phyloP scores from a whole-genome alignment of 2,888 invertebrate species.

The Anoncus sp. region DNA sequence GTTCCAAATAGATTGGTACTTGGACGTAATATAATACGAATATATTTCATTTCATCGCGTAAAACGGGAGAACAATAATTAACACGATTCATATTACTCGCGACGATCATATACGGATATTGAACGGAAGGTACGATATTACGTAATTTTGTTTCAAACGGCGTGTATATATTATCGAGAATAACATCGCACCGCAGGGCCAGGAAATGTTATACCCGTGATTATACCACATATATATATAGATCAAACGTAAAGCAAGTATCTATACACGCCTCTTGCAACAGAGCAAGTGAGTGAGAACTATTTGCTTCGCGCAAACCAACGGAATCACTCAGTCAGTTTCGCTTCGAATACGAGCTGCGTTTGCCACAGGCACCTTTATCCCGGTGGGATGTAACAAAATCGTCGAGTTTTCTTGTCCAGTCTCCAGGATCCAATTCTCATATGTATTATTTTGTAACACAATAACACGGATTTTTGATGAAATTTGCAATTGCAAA shows the following conservation, averaged over 20 bases:
- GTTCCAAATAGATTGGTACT: conserved; percentile 6
- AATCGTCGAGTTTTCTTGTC: conserved; percentile 18
- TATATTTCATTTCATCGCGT: neutral
- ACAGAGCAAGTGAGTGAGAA: conserved; percentile 1
- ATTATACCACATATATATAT: neutral
- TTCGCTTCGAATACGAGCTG: conserved; percentile 40
- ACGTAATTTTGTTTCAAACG: neutral
- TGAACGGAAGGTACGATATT: conserved; percentile 4
- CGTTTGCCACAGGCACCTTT: conserved; percentile 17
- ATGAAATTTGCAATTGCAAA: neutral
- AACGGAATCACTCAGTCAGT: conserved; percentile 35
- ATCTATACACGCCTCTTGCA: neutral
- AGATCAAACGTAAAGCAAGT: conserved; percentile 9
- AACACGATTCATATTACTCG: neutral
- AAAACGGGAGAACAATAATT: conserved; percentile 21
- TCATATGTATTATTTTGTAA: conserved; percentile 19
- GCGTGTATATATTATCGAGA: conserved; percentile 22
- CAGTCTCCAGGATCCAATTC: neutral
- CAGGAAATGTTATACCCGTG: neutral
- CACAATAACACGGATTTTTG: neutral
- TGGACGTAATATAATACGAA: neutral
- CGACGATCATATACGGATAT: conserved; percentile 22
- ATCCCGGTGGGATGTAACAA: conserved; percentile 20
- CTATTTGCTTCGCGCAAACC: conserved; percentile 28
- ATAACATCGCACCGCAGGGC: neutral